Percentiles rank a stretch among this genome's conserved stretches.
phyloP scores from a whole-genome alignment of 2,113 vertebrate genomes.

The Callorhinus ursinus region DNA sequence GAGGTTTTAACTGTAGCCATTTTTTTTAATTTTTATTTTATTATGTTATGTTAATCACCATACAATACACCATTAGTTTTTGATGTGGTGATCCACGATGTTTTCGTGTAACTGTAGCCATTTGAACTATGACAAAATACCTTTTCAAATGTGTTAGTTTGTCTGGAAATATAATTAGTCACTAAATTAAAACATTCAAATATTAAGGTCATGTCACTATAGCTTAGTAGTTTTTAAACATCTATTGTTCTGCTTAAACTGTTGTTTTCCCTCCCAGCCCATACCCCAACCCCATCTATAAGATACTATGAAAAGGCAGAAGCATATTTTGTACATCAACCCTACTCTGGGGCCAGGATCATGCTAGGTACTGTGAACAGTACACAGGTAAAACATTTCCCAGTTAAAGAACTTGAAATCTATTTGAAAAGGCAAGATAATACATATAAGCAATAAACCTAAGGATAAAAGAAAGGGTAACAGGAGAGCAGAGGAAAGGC shows the following conservation, averaged over 20 bases:
- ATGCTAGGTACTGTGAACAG: not conserved
- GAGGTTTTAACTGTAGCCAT: not conserved
- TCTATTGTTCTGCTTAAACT: not conserved
- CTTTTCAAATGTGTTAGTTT: constrained; percentile 13
- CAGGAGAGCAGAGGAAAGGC: not conserved
- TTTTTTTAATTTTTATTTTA: not conserved
- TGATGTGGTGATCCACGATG: too few relatives aligned
- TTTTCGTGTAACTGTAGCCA: not conserved
- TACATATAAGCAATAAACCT: not conserved
- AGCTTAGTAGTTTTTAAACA: not conserved
- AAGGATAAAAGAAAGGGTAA: not conserved
- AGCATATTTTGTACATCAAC: not conserved
- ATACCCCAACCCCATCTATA: not conserved
- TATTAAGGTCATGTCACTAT: not conserved
- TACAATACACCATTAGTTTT: too few relatives aligned
- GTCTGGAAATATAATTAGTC: not conserved
- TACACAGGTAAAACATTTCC: not conserved
- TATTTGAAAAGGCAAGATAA: constrained; percentile 10
- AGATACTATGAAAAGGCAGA: constrained; percentile 8
- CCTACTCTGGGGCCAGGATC: not conserved
- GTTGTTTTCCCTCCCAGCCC: not conserved
- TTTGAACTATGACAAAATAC: not conserved
- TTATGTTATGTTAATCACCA: too few relatives aligned
- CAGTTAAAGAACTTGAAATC: constrained; percentile 1
- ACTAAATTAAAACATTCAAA: not conserved